Percentiles rank a stretch among this genome's conserved stretches.
Conservation (phyloP, 2,113 vertebrate species). For the Salvelinus sp. region DNA sequence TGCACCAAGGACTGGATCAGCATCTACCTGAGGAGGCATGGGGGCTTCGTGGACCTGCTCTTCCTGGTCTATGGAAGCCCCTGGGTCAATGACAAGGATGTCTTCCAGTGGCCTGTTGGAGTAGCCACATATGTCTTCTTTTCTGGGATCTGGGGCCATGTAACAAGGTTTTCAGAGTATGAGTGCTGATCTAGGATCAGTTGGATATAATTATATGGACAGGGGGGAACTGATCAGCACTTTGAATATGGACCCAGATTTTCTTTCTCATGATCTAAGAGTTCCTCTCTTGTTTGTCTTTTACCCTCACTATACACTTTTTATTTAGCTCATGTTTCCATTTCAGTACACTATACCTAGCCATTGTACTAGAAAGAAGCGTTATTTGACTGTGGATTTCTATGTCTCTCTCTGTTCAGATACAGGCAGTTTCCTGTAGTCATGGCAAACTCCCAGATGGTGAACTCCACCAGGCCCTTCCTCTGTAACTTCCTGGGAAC, state of each 20-base stretch:
- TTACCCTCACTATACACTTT: not conserved
- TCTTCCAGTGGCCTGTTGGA: slow-evolving; percentile 96
- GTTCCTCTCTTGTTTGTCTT: not conserved
- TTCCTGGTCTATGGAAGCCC: slow-evolving; percentile 89
- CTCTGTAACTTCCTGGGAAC: slow-evolving; percentile 95
- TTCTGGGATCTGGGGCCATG: not conserved
- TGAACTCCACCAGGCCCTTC: slow-evolving; percentile 82
- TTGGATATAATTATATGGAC: too few relatives aligned
- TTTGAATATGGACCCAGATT: too few relatives aligned
- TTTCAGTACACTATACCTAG: too few relatives aligned
- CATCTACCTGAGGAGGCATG: slow-evolving; percentile 81
- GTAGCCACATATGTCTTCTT: slow-evolving; percentile 89
- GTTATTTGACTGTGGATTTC: not conserved
- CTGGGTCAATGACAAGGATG: slow-evolving; percentile 84
- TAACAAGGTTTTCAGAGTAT: not conserved
- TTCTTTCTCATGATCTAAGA: too few relatives aligned
- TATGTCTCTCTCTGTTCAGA: slow-evolving; percentile 62
- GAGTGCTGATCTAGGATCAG: not conserved
- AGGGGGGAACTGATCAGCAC: too few relatives aligned
- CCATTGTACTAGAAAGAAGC: not conserved
- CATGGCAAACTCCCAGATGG: slow-evolving; percentile 82
- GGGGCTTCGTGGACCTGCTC: slow-evolving; percentile 87
- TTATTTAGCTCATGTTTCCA: not conserved
- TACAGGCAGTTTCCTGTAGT: slow-evolving; percentile 92
- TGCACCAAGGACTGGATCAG: slow-evolving; percentile 89